Evolutionary conservation across 2,113 vertebrate species (phyloP).

Genomic region (Scytalopus superciliaris): DNA sequence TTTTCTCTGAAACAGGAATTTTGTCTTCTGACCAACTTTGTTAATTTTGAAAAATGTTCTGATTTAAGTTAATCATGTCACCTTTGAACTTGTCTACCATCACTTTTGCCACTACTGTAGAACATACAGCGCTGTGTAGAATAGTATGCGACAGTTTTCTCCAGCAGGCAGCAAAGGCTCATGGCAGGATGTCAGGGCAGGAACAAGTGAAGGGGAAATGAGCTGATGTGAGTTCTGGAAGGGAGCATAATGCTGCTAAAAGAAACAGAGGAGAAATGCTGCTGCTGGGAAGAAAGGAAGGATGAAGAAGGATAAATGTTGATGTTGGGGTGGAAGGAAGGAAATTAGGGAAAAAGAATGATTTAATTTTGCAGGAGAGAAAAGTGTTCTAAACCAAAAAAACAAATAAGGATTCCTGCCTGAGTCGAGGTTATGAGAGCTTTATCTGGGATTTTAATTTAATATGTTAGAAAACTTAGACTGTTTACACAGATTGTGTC

Average conservation of each 20-base stretch:
- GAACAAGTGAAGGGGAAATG: background rate
- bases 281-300: background rate
- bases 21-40: background rate
- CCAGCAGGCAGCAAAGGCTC: background rate
- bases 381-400: background rate
- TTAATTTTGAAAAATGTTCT: background rate
- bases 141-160: background rate
- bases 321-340: background rate
- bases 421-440: background rate
- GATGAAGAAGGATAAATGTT: background rate
- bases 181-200: background rate
- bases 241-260: background rate
- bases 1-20: background rate
- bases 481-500: background rate
- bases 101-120: background rate
- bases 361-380: background rate
- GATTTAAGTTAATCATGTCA: background rate
- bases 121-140: background rate
- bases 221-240: background rate
- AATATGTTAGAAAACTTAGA: background rate
- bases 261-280: background rate
- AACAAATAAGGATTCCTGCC: background rate
- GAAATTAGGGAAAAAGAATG: background rate
- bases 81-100: background rate
- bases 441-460: background rate